These are phyloP conservation scores for Sturmia bella DNA, from an alignment of 2,888 invertebrate species.

Conservation along the genomic window DNA sequence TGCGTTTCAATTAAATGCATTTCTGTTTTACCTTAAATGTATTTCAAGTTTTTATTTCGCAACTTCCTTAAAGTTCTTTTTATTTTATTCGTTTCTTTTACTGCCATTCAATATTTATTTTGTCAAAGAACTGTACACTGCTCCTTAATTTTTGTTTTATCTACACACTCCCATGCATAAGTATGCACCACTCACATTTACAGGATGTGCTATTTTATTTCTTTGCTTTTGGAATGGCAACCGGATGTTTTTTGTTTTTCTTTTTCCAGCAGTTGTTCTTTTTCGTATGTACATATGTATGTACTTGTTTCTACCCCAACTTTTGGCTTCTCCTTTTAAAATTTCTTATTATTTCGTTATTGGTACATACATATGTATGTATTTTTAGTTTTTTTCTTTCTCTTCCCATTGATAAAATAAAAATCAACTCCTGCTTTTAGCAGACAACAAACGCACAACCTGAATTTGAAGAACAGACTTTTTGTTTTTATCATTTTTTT, in stretches of 20 bases:
- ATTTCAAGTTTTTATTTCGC: constrained; percentile 12
- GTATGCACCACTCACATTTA: constrained; percentile 27
- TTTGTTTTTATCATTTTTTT: constrained; percentile 10
- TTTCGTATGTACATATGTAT: too few species aligned
- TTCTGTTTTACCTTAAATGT: neutral
- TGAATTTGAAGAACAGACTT: neutral
- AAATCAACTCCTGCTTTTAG: constrained; percentile 36
- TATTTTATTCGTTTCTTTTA: neutral
- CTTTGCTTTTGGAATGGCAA: constrained; percentile 27
- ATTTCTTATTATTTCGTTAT: constrained; percentile 4
- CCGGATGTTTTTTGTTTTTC: constrained; percentile 61
- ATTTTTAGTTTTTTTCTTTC: constrained; percentile 9
- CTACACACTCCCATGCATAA: constrained; percentile 21
- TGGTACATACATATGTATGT: neutral
- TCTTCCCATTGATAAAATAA: constrained; percentile 23
- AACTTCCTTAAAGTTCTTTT: constrained; percentile 9
- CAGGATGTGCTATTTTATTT: constrained; percentile 57
- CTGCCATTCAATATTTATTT: constrained; percentile 1
- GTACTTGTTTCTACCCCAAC: constrained; percentile 3
- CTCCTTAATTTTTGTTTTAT: constrained; percentile 26
- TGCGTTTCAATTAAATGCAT: constrained; percentile 49
- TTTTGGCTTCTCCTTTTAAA: constrained; percentile 10
- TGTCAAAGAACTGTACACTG: constrained; percentile 13
- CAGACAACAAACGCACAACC: neutral
- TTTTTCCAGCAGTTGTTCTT: constrained; percentile 25